Base-by-base conservation (phyloP, 2,888 invertebrate species). In the Melanotus villosus region DNA sequence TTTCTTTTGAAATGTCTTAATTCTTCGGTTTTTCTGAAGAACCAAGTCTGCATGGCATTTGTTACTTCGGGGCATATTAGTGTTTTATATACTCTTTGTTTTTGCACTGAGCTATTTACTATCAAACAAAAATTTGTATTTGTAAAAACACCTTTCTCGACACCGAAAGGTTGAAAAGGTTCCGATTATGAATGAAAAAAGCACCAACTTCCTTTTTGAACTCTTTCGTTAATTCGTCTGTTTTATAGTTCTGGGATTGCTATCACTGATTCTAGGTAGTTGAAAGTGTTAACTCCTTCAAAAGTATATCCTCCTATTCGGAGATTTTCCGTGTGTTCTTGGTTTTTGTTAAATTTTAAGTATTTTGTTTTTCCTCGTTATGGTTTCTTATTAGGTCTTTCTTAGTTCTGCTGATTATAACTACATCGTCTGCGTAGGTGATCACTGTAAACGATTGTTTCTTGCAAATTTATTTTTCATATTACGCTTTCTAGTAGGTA, bases 321-420 rank as follows among this genome's bases (percentile, higher is more conserved):
- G 26, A 26, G 26, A 26, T 26, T 26, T 26, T 26, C 26, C 26
- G 7, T 26, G 26, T 26, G 26, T 26, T 26, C 4, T 26, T 26
- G 5, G 38, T 16, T 43, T 43, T 43, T 43, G 14, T 16, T 43
- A 43, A 43, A 7, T 43, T 43, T 43, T 43, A 43, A 7, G 14
- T 43, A 43, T 43, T 43, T 43, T 18, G 43, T 43, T 9, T 43
- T 43, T 16, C 7, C 43, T 43, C n/a, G n/a, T 43, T 16, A 16
- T 43, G 7, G 43, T 43, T 43, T 43, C 18, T 14, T 43, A 16
- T 43, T 43, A 43, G 43, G 18, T 18, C 43, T 26, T 26, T 26
- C 7, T 26, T 7, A 26, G 4, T 26, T 26, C 26, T 26, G 26
- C 26, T 26, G 26, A 16, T 43, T 16, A 7, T 57, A 16, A 43